A percentile compares a stretch with the other conserved stretches of the same genome.
Evolutionary conservation across 2,888 invertebrate genomes (phyloP).

Genomic region (Euplagia quadripunctaria): DNA sequence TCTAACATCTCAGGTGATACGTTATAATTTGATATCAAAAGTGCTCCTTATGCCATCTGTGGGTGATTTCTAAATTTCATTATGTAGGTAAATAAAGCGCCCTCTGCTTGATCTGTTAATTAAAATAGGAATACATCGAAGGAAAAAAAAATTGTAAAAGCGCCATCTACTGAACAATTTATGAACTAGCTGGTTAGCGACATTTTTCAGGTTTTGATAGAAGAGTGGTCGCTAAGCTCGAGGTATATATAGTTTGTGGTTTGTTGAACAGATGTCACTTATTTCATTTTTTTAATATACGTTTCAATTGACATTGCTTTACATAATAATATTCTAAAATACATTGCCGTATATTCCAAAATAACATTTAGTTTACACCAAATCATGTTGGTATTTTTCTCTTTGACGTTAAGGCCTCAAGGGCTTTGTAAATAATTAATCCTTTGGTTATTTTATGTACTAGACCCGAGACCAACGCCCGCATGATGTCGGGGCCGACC

Average conservation of each 20-base stretch:
- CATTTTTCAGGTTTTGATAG: neutral
- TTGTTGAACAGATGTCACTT: neutral
- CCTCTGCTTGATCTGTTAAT: neutral
- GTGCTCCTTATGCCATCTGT: neutral
- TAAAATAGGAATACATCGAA: neutral
- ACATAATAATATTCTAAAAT: neutral
- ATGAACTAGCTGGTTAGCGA: neutral
- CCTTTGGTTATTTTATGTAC: constrained; percentile 44
- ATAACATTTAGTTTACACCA: neutral
- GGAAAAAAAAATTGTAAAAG: neutral
- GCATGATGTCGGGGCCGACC: constrained; percentile 57
- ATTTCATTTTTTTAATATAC: too few species aligned
- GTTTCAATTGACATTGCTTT: neutral
- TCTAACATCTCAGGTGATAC: neutral
- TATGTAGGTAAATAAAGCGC: neutral
- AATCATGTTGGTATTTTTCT: constrained; percentile 13
- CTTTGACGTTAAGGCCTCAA: constrained; percentile 33
- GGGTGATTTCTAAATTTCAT: neutral
- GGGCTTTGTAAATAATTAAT: constrained; percentile 52
- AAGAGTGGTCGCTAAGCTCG: too few species aligned
- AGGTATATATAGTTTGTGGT: neutral
- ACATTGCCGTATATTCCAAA: neutral
- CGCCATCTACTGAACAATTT: neutral
- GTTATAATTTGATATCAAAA: neutral
- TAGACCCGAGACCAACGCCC: constrained; percentile 54